Conservation (phyloP, 2,113 vertebrate species). For the Porphyrio hochstetteri region DNA sequence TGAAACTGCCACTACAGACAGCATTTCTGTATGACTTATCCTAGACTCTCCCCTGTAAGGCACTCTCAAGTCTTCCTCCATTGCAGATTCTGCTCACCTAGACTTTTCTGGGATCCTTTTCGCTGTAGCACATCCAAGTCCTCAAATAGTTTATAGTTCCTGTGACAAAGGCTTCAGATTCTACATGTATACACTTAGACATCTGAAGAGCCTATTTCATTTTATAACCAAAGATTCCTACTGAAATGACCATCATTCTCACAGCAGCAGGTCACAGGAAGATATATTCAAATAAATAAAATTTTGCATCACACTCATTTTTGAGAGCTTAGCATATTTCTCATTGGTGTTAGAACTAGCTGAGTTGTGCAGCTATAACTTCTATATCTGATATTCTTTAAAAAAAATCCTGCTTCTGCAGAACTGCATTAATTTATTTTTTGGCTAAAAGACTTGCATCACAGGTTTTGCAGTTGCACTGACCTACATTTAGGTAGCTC, state of each 20-base stretch:
- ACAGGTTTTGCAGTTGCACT: background rate
- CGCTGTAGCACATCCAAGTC: background rate
- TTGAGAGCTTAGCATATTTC: background rate
- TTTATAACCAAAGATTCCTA: background rate
- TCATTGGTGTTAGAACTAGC: background rate
- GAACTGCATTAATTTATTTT: background rate
- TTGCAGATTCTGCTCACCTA: background rate
- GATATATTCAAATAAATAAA: background rate
- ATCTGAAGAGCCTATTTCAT: background rate
- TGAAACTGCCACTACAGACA: background rate
- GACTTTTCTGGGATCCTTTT: background rate
- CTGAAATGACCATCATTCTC: background rate
- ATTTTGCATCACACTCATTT: background rate
- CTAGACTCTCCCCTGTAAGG: background rate
- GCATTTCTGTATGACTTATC: background rate
- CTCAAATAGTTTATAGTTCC: background rate
- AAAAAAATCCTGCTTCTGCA: background rate
- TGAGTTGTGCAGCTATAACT: background rate
- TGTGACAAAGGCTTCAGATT: background rate
- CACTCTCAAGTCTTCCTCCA: background rate
- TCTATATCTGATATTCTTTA: background rate
- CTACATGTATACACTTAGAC: background rate
- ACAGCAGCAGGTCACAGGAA: background rate
- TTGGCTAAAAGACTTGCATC: background rate
- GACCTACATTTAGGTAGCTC: background rate